A percentile compares a stretch with the other conserved stretches of the same genome.
These are phyloP conservation scores for Thamnaconus septentrionalis DNA, from an alignment of 2,113 vertebrate genomes.

Conservation along the genomic window DNA sequence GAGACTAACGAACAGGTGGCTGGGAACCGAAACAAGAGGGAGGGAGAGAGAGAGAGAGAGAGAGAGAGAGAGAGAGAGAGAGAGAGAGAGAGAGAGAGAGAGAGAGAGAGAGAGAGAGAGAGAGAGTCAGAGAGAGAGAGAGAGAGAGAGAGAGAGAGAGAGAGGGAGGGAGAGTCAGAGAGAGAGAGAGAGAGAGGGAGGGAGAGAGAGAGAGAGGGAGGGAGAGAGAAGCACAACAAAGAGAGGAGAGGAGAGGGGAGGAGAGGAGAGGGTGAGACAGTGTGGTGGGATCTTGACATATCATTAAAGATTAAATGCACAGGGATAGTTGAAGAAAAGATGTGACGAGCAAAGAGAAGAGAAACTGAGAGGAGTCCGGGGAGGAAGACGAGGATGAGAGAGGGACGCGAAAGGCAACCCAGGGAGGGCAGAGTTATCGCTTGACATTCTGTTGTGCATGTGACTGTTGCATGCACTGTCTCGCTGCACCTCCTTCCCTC, in stretches of 20 bases:
- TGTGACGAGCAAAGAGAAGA: slow-evolving; percentile 21
- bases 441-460: slow-evolving; percentile 65
- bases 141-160: slow-evolving; percentile 39
- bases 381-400: slow-evolving; percentile 8
- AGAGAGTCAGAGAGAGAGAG: slow-evolving; percentile 54
- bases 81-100: not conserved
- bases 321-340: slow-evolving; percentile 37
- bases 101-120: not conserved
- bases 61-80: slow-evolving; percentile 25
- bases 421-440: slow-evolving; percentile 53
- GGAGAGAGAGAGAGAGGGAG: slow-evolving; percentile 42
- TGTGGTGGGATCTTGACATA: slow-evolving; percentile 12
- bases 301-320: slow-evolving; percentile 58
- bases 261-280: not conserved
- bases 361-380: slow-evolving; percentile 15
- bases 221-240: slow-evolving; percentile 10
- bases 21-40: slow-evolving; percentile 25
- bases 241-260: not conserved
- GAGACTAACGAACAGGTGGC: slow-evolving; percentile 75
- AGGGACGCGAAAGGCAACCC: slow-evolving; percentile 26
- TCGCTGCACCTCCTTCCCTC: slow-evolving; percentile 12
- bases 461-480: slow-evolving; percentile 35
- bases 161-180: not conserved
- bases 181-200: not conserved
- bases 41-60: slow-evolving; percentile 34